Conservation (phyloP, 2,888 invertebrate genomes). For the Chrysolina oricalcia region DNA sequence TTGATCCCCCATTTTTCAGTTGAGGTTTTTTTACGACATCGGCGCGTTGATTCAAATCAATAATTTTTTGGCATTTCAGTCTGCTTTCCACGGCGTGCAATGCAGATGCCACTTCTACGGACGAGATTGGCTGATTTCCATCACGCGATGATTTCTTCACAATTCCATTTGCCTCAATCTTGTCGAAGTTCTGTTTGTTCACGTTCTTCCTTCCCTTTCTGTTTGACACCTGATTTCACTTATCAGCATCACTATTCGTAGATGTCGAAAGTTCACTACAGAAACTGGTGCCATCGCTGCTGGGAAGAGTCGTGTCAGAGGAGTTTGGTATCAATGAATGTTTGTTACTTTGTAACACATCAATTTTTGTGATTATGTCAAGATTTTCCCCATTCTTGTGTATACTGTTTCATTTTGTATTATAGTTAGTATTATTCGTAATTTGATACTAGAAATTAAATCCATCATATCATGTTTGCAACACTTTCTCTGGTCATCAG, state of each 20-base stretch:
- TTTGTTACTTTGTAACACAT: background rate
- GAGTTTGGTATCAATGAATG: background rate
- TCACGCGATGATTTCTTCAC: background rate
- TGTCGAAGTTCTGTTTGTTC: background rate
- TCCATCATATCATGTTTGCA: too few relatives aligned
- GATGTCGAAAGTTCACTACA: background rate
- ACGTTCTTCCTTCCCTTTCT: background rate
- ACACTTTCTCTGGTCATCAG: too few relatives aligned
- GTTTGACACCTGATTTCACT: background rate
- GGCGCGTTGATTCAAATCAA: slow-evolving; percentile 7
- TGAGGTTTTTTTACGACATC: background rate
- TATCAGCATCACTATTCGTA: background rate
- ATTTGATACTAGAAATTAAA: too few relatives aligned
- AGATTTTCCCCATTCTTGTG: too few relatives aligned
- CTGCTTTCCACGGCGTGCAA: background rate
- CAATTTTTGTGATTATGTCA: too few relatives aligned
- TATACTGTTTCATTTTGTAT: too few relatives aligned
- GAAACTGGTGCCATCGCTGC: background rate
- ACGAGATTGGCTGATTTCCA: background rate
- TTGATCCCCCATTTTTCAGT: background rate
- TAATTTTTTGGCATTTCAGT: slow-evolving; percentile 2
- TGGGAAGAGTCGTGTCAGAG: too few relatives aligned
- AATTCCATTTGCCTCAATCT: background rate
- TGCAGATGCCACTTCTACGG: background rate
- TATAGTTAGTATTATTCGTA: too few relatives aligned